Percentiles rank a stretch among this genome's conserved stretches.
Conservation (phyloP, 2,888 invertebrate genomes). For the Quadroppia sp. region DNA sequence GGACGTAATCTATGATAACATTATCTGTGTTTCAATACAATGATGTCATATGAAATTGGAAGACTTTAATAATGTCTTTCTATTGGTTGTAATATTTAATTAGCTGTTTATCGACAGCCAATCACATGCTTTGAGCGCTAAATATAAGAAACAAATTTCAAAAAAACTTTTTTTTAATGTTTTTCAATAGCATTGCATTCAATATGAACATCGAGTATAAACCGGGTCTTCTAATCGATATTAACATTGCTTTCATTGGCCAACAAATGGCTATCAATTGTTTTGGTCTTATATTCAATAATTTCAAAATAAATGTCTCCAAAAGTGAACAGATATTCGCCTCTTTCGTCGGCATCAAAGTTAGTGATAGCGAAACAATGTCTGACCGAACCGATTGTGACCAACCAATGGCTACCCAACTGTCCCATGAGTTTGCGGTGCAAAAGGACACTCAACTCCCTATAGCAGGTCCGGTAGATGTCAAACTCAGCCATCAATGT, state of each 20-base stretch:
- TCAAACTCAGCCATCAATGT: slow-evolving; percentile 51
- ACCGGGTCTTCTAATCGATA: background rate
- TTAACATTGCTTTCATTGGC: background rate
- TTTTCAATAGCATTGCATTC: no score
- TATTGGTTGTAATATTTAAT: no score
- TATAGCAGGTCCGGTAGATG: slow-evolving; percentile 31
- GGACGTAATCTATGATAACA: no score
- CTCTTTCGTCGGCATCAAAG: background rate
- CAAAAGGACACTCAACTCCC: slow-evolving; percentile 28
- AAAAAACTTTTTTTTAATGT: no score
- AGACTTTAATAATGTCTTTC: no score
- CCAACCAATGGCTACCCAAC: slow-evolving; percentile 9
- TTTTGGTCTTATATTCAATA: slow-evolving; percentile 9
- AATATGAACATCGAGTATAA: no score
- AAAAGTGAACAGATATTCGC: slow-evolving; percentile 24
- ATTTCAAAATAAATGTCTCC: slow-evolving; percentile 35
- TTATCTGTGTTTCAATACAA: no score
- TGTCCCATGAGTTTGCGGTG: slow-evolving; percentile 11
- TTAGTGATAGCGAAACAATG: slow-evolving; percentile 30
- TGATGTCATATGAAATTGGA: no score
- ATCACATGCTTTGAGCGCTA: no score
- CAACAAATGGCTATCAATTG: background rate
- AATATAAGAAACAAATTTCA: no score
- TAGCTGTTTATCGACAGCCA: no score
- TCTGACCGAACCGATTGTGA: slow-evolving; percentile 12